phyloP scores from a whole-genome alignment of 2,113 vertebrate genomes.

The Falco punctatus region DNA sequence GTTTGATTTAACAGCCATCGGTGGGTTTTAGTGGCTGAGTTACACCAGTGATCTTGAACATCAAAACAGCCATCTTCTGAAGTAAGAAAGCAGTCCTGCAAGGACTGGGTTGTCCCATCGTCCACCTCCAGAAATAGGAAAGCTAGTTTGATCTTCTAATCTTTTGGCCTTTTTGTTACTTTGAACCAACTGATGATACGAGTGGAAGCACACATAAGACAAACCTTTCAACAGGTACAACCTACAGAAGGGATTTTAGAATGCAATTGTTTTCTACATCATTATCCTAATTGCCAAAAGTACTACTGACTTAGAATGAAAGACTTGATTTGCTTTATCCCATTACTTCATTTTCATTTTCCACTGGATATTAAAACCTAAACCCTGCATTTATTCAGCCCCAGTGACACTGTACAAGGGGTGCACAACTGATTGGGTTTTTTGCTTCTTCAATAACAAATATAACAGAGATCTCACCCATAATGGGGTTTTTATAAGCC shows the following conservation, averaged over 20 bases:
- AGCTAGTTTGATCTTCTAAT: not conserved
- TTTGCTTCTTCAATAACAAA: not conserved
- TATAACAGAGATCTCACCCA: not conserved
- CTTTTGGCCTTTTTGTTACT: not conserved
- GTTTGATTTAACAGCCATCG: not conserved
- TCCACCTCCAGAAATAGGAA: not conserved
- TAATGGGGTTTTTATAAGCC: not conserved
- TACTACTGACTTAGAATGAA: not conserved
- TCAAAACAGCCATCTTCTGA: not conserved
- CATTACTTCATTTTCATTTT: not conserved
- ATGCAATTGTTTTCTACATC: not conserved
- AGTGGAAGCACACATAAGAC: not conserved
- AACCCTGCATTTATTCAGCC: not conserved
- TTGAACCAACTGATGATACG: not conserved
- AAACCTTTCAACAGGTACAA: not conserved
- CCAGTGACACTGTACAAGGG: not conserved
- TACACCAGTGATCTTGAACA: not conserved
- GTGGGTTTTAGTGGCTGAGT: not conserved
- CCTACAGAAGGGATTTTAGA: not conserved
- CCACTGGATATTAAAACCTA: not conserved
- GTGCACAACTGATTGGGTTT: not conserved
- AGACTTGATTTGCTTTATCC: not conserved
- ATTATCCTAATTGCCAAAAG: not conserved
- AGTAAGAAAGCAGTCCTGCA: not conserved
- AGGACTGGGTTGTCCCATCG: rapidly evolving